Conservation (phyloP, 2,888 invertebrate species). For the Caenorhabditis sp. region DNA sequence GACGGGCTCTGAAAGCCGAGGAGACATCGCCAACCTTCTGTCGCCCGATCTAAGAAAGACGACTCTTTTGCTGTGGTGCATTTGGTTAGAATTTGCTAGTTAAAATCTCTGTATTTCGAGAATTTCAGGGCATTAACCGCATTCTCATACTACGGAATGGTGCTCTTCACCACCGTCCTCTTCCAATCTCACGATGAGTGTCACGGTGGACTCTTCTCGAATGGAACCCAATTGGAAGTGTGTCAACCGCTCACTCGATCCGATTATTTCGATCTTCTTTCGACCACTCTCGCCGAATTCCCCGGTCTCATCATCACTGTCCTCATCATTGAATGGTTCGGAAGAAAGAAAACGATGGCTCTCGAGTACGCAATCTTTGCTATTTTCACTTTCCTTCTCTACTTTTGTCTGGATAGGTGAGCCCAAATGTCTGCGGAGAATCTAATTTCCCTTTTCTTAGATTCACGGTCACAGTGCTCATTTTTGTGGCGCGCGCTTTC, state of each 20-base stretch:
- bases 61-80: slow-evolving; percentile 91
- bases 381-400: slow-evolving; percentile 84
- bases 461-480: slow-evolving; percentile 84
- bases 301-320: slow-evolving; percentile 91
- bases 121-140: slow-evolving; percentile 83
- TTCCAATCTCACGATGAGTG: slow-evolving; percentile 83
- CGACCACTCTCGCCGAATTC: slow-evolving; percentile 95
- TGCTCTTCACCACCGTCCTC: slow-evolving; percentile 93
- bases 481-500: slow-evolving; percentile 91
- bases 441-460: too few species aligned
- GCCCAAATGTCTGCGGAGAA: slow-evolving; percentile 21
- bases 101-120: not conserved
- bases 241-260: slow-evolving; percentile 85
- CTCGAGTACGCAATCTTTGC: slow-evolving; percentile 91
- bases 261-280: slow-evolving; percentile 92
- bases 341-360: slow-evolving; percentile 93
- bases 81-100: slow-evolving; percentile 84
- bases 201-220: slow-evolving; percentile 66
- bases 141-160: slow-evolving; percentile 94
- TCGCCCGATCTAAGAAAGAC: slow-evolving; percentile 87
- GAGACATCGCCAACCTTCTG: slow-evolving; percentile 82
- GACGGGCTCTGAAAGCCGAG: slow-evolving; percentile 77
- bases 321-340: slow-evolving; percentile 90
- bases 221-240: slow-evolving; percentile 71
- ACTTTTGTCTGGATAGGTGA: slow-evolving; percentile 83